Evolutionary conservation across 1,140 invertebrate species (phyloP), one percentile per base, ranked within the genome.

Genomic region (Rhyacophila brunnea): DNA sequence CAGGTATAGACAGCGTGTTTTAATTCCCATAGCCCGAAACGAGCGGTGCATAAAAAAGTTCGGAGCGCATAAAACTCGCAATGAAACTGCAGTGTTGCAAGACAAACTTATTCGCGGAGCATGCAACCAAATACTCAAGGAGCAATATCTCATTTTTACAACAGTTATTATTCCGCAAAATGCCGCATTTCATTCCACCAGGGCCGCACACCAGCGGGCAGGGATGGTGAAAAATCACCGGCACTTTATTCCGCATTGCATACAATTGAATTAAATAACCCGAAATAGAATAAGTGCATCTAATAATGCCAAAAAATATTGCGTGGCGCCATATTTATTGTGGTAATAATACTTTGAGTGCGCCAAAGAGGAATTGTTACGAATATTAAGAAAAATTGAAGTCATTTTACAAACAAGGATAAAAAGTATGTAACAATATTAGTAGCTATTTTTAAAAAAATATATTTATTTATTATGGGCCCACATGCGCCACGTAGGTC

Each of bases 241-340:
- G 4, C 23, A 28, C 23, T 28, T 28, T 28, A 40, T 28, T 28
- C 23, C 9, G 42, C 32, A 53, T 20, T 45, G 49, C 58, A 53
- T 28, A 44, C 42, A 51, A 57, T 58, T 62, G 60, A 62, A 62
- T 62, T 62, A 62, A 62, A 62, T 44, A 47, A 56, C 52, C 20
- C 14, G 46, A 50, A 56, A 55, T 48, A 55, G 44, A 47, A 55
- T 47, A 36, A 47, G 52, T 52, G 48, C 48, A 60, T 43, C 51
- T 60, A 60, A 56, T 56, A 56, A 55, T 36, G 53, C 51, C 51
- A 45, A 55, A 17, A 44, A 20, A 55, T 55, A 32, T 36, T 28
- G 46, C 23, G 9, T 28, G 9, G 28, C 14, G 18, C 35, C 18
- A 28, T 13, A 55, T 55, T 55, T 55, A 55, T 55, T 15, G 14